Percentiles rank a stretch among this genome's conserved stretches.
These are phyloP conservation scores for Parambassis ranga DNA, from an alignment of 2,797 vertebrate species.

Conservation along the genomic window DNA sequence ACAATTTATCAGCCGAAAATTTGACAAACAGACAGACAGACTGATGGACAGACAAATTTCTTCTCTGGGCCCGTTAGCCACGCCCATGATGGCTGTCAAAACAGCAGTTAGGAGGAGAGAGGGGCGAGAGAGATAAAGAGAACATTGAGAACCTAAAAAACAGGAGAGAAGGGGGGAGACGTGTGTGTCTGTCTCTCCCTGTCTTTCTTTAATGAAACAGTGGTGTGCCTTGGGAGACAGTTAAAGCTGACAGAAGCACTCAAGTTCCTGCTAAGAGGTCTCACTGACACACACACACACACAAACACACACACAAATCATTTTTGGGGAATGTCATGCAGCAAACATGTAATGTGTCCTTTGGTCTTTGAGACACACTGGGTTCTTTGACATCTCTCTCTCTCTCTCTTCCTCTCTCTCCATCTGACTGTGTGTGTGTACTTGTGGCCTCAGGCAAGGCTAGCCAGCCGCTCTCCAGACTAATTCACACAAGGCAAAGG, in stretches of 20 bases:
- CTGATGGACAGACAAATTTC: slow-evolving; percentile 68
- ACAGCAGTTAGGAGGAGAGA: slow-evolving; percentile 72
- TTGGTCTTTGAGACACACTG: slow-evolving; percentile 63
- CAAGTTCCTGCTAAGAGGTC: slow-evolving; percentile 87
- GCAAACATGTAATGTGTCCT: slow-evolving; percentile 61
- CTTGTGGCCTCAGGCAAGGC: slow-evolving; percentile 60
- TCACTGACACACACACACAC: slow-evolving; percentile 1
- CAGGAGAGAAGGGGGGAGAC: slow-evolving; percentile 4
- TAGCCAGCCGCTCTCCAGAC: slow-evolving; percentile 62
- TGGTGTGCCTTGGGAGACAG: slow-evolving; percentile 83
- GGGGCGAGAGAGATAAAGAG: slow-evolving; percentile 33
- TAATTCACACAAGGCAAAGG: slow-evolving; percentile 69
- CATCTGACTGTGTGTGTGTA: background rate
- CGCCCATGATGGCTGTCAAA: slow-evolving; percentile 80
- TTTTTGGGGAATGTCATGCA: slow-evolving; percentile 58
- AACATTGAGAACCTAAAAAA: slow-evolving; percentile 33
- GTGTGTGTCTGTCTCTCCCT: slow-evolving; percentile 46
- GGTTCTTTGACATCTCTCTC: slow-evolving; percentile 58
- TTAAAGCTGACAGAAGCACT: slow-evolving; percentile 88
- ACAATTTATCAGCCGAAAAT: slow-evolving; percentile 76
- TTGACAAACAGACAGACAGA: slow-evolving; percentile 74
- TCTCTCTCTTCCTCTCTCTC: background rate
- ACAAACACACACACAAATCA: slow-evolving; percentile 26
- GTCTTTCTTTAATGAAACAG: slow-evolving; percentile 75
- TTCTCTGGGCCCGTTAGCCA: slow-evolving; percentile 48